phyloP scores from a whole-genome alignment of 2,888 invertebrate genomes.

The Agrilus biguttatus region DNA sequence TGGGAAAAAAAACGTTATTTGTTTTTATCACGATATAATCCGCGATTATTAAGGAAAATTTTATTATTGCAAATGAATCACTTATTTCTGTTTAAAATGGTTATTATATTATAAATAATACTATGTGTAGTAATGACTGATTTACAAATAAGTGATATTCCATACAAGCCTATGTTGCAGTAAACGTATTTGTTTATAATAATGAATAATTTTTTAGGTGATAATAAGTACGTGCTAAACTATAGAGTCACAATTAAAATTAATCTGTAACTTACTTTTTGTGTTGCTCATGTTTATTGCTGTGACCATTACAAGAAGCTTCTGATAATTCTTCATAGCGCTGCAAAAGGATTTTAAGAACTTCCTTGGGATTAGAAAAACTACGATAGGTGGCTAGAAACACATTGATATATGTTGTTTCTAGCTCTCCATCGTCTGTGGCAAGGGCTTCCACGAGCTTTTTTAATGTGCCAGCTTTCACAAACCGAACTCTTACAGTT shows the following conservation, averaged over 20 bases:
- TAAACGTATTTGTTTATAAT: too few relatives aligned
- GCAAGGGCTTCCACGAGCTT: slow-evolving; percentile 86
- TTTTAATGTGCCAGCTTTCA: slow-evolving; percentile 91
- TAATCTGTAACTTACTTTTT: slow-evolving; percentile 40
- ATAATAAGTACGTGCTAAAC: too few relatives aligned
- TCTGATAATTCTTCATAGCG: slow-evolving; percentile 59
- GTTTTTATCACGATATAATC: too few relatives aligned
- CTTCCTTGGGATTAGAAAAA: slow-evolving; percentile 77
- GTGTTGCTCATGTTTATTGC: slow-evolving; percentile 51
- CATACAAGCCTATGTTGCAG: too few relatives aligned
- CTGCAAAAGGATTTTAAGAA: slow-evolving; percentile 66
- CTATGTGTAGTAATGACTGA: not conserved
- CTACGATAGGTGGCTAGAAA: slow-evolving; percentile 90
- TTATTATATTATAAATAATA: not conserved
- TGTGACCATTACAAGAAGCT: slow-evolving; percentile 34
- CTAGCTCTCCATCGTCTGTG: slow-evolving; percentile 88
- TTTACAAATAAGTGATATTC: too few relatives aligned
- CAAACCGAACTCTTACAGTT: slow-evolving; percentile 84
- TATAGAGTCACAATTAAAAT: too few relatives aligned
- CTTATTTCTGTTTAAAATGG: not conserved
- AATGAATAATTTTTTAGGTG: too few relatives aligned
- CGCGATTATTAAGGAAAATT: too few relatives aligned
- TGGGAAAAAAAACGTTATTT: too few relatives aligned
- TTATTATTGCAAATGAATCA: not conserved
- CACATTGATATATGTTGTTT: slow-evolving; percentile 95